Conservation (phyloP, 1,140 invertebrate genomes). For the Galendromus occidentalis region DNA sequence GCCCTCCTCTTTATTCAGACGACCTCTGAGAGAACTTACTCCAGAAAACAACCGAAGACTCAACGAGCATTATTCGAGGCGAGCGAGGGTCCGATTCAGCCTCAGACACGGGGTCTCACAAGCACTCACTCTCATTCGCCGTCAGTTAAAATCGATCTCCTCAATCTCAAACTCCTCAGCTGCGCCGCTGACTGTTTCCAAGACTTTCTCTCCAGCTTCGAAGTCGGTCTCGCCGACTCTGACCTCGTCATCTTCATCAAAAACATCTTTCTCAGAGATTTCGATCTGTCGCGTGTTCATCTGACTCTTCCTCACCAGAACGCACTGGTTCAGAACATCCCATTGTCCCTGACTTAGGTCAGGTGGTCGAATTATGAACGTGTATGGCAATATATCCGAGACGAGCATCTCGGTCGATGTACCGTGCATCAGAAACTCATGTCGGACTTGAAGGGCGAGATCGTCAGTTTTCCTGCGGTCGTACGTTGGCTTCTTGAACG, state of each 20-base stretch:
- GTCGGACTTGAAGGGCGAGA: neutral
- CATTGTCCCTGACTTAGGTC: neutral
- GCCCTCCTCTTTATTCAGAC: too few species aligned
- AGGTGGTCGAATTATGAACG: neutral
- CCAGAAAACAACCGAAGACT: too few species aligned
- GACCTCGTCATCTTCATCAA: neutral
- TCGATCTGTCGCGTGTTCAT: neutral
- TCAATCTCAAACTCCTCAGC: neutral
- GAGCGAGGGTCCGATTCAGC: too few species aligned
- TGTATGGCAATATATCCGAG: neutral
- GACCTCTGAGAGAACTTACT: too few species aligned
- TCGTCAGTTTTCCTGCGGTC: neutral
- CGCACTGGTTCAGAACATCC: neutral
- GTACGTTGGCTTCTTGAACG: neutral
- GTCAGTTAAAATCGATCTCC: conserved; percentile 1
- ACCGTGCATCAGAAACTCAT: neutral
- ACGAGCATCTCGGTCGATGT: neutral
- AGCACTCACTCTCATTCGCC: too few species aligned
- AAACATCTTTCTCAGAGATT: neutral
- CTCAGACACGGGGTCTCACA: too few species aligned
- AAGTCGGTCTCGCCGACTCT: too few species aligned
- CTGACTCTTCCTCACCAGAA: neutral
- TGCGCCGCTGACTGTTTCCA: neutral
- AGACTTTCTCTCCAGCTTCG: neutral
- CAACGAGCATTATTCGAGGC: too few species aligned